Conservation (phyloP, 2,888 invertebrate species). For the Choreutis nemorana region DNA sequence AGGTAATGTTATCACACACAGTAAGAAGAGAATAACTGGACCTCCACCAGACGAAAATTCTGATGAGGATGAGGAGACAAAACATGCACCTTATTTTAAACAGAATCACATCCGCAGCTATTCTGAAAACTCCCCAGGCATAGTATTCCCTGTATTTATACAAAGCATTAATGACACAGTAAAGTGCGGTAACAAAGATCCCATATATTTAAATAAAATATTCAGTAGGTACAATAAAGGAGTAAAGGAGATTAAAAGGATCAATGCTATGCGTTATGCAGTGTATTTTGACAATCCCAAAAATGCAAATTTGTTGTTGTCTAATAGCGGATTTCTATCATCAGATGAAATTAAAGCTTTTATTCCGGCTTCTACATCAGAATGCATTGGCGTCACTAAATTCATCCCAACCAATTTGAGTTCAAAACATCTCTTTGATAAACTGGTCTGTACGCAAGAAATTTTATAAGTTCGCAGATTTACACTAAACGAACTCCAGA, state of each 20-base stretch:
- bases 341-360: constrained; percentile 3
- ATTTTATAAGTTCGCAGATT: no score
- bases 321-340: background rate
- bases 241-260: constrained; percentile 1
- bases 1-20: no score
- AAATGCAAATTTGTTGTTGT: constrained; percentile 1
- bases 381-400: background rate
- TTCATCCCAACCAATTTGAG: no score
- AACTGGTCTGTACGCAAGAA: no score
- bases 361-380: constrained; percentile 1
- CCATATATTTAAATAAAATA: constrained; percentile 2
- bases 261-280: constrained; percentile 1
- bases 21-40: no score
- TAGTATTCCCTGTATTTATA: constrained; percentile 1
- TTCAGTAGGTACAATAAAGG: constrained; percentile 2
- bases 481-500: no score
- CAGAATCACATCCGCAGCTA: constrained; percentile 1
- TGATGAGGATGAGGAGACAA: background rate
- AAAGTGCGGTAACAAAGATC: background rate
- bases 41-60: no score
- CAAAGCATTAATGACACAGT: constrained; percentile 1
- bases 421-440: no score
- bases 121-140: constrained; percentile 1
- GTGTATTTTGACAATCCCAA: constrained; percentile 1
- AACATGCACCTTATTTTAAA: background rate